phyloP scores from a whole-genome alignment of 2,113 vertebrate species.

The Podocnemis expansa region DNA sequence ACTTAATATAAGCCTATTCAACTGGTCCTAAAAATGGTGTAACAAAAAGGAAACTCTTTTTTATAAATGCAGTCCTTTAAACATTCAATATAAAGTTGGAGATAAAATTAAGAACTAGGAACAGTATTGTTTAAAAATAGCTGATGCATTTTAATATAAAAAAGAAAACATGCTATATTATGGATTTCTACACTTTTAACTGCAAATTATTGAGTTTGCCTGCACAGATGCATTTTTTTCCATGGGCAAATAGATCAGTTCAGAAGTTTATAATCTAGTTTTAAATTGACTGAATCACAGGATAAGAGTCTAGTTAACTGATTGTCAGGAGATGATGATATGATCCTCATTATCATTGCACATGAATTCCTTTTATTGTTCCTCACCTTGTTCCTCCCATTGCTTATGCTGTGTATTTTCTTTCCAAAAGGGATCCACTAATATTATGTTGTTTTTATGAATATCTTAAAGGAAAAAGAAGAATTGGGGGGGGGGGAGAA shows the following conservation, averaged over 20 bases:
- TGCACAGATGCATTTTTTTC: fast-evolving
- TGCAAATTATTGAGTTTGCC: neutral
- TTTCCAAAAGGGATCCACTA: neutral
- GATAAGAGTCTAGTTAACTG: neutral
- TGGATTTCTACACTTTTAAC: neutral
- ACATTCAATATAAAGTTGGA: neutral
- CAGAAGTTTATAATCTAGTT: neutral
- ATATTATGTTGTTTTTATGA: constrained; percentile 4
- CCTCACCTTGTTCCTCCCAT: neutral
- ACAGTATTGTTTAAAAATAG: neutral
- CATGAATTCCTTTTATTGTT: neutral
- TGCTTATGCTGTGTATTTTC: neutral
- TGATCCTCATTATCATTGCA: neutral
- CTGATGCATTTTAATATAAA: neutral
- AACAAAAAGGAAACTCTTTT: neutral
- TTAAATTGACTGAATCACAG: neutral
- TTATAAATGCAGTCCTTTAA: neutral
- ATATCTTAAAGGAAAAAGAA: constrained; percentile 31
- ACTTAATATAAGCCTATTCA: neutral
- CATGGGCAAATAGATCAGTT: neutral
- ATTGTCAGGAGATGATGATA: neutral
- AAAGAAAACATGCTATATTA: neutral
- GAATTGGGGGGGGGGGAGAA: neutral
- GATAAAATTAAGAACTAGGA: neutral
- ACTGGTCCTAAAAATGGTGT: neutral